Conservation (phyloP, 1,140 invertebrate species). For the Apis dorsata region DNA sequence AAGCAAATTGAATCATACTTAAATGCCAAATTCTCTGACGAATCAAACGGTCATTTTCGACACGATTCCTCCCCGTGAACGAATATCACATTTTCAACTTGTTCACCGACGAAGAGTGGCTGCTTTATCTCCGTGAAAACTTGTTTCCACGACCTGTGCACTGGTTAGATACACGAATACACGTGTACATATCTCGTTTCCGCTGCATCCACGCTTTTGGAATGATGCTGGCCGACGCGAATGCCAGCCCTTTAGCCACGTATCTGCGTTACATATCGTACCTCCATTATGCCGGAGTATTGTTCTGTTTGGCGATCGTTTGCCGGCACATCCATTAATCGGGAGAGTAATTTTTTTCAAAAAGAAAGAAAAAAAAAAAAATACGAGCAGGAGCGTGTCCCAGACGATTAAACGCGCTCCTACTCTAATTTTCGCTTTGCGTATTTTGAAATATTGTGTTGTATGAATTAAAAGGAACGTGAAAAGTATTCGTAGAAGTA, state of each 20-base stretch:
- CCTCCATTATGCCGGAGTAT: constrained; percentile 45
- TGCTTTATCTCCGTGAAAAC: not conserved
- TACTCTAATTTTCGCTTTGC: not conserved
- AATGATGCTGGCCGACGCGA: constrained; percentile 56
- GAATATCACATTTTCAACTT: not conserved
- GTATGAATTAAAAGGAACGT: not conserved
- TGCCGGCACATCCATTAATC: not conserved
- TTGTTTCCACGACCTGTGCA: not conserved
- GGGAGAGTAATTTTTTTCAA: not conserved
- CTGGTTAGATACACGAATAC: not conserved
- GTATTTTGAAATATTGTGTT: not conserved
- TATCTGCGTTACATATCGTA: constrained; percentile 39
- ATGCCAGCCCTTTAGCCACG: constrained; percentile 40
- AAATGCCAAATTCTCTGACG: not conserved
- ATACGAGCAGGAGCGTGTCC: not conserved
- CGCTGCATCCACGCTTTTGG: constrained; percentile 66
- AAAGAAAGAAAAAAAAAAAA: not conserved
- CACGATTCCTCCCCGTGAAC: not conserved
- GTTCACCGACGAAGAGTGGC: not conserved
- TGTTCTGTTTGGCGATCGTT: constrained; percentile 56
- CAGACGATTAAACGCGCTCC: constrained; percentile 7
- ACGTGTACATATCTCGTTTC: constrained; percentile 39
- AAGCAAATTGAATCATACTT: not conserved
- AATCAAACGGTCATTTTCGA: too few relatives aligned
- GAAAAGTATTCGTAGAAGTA: not conserved